Conservation (phyloP, 2,113 vertebrate genomes). For the Lamprologus callipterus region DNA sequence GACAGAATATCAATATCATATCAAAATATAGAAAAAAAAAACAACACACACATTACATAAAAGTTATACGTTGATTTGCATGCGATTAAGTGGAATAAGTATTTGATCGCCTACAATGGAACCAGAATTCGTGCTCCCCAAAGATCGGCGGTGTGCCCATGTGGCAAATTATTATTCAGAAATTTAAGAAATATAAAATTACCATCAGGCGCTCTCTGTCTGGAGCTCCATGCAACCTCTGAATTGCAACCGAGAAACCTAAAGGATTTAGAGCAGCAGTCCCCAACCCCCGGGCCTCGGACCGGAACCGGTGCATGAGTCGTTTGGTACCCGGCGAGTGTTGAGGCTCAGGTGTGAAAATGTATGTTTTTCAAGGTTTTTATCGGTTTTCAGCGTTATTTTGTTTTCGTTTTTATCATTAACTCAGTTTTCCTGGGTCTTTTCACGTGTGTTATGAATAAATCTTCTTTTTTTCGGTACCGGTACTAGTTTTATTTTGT, state of each 20-base stretch:
- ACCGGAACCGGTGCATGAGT: too few species aligned
- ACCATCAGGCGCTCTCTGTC: background rate
- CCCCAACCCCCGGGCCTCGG: accelerated
- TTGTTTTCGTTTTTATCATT: too few species aligned
- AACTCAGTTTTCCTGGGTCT: accelerated
- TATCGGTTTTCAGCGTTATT: too few species aligned
- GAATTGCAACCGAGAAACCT: background rate
- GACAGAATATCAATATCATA: background rate
- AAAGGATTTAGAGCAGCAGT: background rate
- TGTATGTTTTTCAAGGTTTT: too few species aligned
- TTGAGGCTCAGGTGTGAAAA: too few species aligned
- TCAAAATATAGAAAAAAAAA: background rate
- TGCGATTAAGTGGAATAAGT: background rate
- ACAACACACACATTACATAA: background rate
- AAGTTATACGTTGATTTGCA: background rate
- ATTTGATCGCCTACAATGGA: background rate
- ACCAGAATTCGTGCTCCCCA: background rate
- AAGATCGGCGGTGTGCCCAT: background rate
- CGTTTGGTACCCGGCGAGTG: too few species aligned
- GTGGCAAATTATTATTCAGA: background rate
- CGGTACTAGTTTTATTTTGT: too few species aligned
- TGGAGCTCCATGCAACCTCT: background rate
- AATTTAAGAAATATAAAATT: background rate
- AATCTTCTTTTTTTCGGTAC: too few species aligned
- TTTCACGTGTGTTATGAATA: too few species aligned